Evolutionary conservation across 2,113 vertebrate genomes (phyloP), one percentile per base, ranked within the genome.

Genomic region (Sciurus niger): DNA sequence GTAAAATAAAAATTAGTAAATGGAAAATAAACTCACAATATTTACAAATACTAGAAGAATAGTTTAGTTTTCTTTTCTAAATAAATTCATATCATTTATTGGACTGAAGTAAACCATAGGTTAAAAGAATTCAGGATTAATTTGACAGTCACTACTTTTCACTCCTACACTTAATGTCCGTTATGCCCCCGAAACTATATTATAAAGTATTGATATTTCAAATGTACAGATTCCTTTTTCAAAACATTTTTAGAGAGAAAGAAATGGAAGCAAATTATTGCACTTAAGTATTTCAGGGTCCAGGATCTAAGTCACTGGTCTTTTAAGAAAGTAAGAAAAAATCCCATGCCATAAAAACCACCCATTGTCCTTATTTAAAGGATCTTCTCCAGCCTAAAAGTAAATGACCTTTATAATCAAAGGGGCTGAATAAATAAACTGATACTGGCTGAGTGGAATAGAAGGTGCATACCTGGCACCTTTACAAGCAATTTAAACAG

Each of bases 351-450:
- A 25, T 68, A 67, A 92, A 92, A 72, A 0, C 25, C 7, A 70
- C 30, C 58, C 67, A 34, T 55, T 53, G 1, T 37, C 95, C 40
- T 76, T 92, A 92, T 84, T 95, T 94, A 74, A 92, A 90, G 76
- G 10, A 58, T 84, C 13, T 90, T 89, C n/a, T 78, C 30, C 34
- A 70, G 74, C 25, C 25, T 86, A 48, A 87, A 67, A 32, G 68
- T 43, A 37, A 40, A 48, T 70, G 4, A 63, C 40, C 4, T 14
- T 65, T 77, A 25, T 82, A 40, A 80, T 37, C 72, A 72, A 25
- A 90, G 67, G 20, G 7, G 6, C 16, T 37, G 20, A 77, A 77
- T 8, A 84, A 89, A 60, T 73, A 12, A 78, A 25, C 18, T 43
- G 22, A 51, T 74, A 28, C 77, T 34, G 11, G 74, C 28, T 84